These are phyloP conservation scores for Anser brachyrhynchus DNA, from an alignment of 2,113 vertebrate genomes.

Conservation along the genomic window DNA sequence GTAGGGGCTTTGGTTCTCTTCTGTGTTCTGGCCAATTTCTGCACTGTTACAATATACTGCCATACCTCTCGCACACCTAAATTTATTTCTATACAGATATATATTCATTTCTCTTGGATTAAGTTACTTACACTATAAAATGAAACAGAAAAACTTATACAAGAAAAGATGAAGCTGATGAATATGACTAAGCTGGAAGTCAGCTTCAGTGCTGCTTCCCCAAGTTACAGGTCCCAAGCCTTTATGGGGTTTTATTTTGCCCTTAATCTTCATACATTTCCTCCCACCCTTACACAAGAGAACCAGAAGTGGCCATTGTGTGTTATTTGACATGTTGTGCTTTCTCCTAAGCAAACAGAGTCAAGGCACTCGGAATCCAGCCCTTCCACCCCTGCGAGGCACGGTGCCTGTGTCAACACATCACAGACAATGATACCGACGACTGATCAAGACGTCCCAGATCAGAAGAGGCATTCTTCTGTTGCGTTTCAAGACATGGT, in stretches of 20 bases:
- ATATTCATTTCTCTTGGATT: neutral
- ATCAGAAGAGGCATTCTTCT: neutral
- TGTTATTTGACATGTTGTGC: neutral
- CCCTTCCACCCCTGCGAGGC: neutral
- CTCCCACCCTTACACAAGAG: neutral
- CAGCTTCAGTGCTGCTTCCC: neutral
- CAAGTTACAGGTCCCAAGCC: neutral
- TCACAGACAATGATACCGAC: neutral
- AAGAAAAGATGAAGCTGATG: neutral
- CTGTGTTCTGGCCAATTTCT: neutral
- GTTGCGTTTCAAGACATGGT: neutral
- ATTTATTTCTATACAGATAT: neutral
- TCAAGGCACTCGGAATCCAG: neutral
- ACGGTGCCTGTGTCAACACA: neutral
- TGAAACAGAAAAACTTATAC: neutral
- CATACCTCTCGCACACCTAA: neutral
- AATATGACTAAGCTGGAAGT: neutral
- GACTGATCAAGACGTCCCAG: neutral
- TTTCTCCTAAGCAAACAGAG: neutral
- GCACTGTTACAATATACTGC: neutral
- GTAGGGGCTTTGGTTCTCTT: neutral
- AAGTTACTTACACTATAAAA: neutral
- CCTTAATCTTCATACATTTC: neutral
- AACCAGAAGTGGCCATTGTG: accelerated
- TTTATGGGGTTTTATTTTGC: neutral